These are phyloP conservation scores for Proterorhinus semilunaris DNA, from an alignment of 2,113 vertebrate species.

Conservation along the genomic window DNA sequence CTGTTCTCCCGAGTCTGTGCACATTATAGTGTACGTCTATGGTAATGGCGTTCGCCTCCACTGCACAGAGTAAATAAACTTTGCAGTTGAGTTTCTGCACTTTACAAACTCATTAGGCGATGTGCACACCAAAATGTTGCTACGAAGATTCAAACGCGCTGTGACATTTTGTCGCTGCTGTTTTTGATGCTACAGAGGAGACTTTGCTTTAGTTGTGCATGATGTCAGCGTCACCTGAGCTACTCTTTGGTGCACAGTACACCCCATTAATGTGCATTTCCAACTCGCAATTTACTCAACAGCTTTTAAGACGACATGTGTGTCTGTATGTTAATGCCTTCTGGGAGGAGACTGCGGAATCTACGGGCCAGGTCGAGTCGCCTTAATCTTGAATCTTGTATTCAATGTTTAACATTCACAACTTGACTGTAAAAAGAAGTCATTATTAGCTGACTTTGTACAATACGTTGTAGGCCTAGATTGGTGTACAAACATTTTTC, in stretches of 20 bases:
- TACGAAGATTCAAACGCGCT: not conserved
- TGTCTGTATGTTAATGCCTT: no score
- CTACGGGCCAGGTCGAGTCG: no score
- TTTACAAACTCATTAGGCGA: constrained; percentile 6
- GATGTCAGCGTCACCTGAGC: not conserved
- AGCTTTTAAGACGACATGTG: no score
- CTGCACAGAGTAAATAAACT: constrained; percentile 2
- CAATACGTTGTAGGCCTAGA: no score
- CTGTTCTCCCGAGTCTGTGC: not conserved
- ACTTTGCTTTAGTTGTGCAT: not conserved
- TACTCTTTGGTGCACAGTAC: not conserved
- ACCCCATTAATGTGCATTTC: not conserved
- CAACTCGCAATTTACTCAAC: no score
- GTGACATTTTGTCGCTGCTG: not conserved
- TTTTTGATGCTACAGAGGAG: not conserved
- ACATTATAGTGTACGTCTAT: constrained; percentile 1
- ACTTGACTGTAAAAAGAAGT: no score
- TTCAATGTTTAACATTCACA: no score
- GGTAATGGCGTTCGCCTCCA: not conserved
- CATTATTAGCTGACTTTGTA: no score
- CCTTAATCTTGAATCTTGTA: no score
- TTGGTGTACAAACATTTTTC: no score
- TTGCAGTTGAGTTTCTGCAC: not conserved
- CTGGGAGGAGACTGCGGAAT: no score
- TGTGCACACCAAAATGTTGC: not conserved